A percentile compares a stretch with the other conserved stretches of the same genome.
These are phyloP conservation scores for Galbula dea DNA, from an alignment of 2,113 vertebrate genomes.

Conservation along the genomic window DNA sequence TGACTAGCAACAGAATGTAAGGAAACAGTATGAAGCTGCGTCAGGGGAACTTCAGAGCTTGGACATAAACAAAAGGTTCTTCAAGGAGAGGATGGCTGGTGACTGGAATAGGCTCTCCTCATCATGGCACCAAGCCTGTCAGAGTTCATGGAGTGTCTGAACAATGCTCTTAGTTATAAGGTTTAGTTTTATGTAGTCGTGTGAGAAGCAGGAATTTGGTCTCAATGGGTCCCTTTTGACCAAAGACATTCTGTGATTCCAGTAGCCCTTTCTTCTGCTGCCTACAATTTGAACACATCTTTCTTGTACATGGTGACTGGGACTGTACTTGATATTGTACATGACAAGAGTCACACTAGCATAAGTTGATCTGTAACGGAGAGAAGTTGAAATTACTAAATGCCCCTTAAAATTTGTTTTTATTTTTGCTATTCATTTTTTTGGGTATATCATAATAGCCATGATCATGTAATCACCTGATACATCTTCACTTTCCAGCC, in stretches of 20 bases:
- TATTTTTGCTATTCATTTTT: background rate
- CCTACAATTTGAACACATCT: background rate
- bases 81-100: background rate
- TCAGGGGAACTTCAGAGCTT: background rate
- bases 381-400: background rate
- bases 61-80: background rate
- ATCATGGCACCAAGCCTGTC: background rate
- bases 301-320: background rate
- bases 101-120: background rate
- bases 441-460: background rate
- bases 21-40: background rate
- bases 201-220: background rate
- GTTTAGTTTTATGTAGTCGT: background rate
- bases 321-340: background rate
- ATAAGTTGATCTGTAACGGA: background rate
- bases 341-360: background rate
- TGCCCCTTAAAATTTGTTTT: background rate
- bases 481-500: background rate
- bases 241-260: background rate
- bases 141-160: background rate
- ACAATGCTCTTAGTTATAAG: background rate
- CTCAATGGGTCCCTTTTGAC: background rate
- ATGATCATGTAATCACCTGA: background rate
- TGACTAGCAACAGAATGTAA: fast-evolving
- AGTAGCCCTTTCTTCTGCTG: background rate